These are phyloP conservation scores for Smittia aterrima DNA, from an alignment of 2,888 invertebrate genomes.

Conservation along the genomic window DNA sequence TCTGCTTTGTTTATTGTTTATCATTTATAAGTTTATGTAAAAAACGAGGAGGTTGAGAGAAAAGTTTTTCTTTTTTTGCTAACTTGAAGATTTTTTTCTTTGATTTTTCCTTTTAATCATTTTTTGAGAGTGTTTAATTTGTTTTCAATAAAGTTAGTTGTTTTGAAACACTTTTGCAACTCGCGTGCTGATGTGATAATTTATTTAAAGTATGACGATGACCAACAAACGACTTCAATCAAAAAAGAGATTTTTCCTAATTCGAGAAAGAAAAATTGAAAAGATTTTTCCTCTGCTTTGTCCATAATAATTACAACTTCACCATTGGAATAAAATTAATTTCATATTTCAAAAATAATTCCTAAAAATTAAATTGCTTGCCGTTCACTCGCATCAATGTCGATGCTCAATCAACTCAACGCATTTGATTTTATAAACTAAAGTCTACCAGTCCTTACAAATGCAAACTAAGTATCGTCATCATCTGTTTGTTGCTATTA, in stretches of 20 bases:
- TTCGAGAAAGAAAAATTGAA: not conserved
- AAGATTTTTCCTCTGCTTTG: not conserved
- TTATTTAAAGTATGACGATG: not conserved
- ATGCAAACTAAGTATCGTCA: conserved; percentile 27
- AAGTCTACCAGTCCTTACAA: conserved; percentile 20
- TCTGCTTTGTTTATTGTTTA: not conserved
- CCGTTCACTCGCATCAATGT: conserved; percentile 1
- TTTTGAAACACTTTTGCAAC: not conserved
- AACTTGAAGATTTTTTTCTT: not conserved
- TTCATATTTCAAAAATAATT: not conserved
- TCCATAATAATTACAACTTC: conserved; percentile 22
- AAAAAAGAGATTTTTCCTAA: not conserved
- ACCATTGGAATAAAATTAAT: not conserved
- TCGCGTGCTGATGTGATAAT: not conserved
- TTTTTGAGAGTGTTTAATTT: not conserved
- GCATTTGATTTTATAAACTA: not conserved
- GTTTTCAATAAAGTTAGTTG: not conserved
- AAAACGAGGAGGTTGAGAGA: not conserved
- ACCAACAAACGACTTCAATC: not conserved
- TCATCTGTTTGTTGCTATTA: not conserved
- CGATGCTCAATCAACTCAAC: not conserved
- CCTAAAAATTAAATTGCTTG: conserved; percentile 23
- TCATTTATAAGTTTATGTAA: not conserved
- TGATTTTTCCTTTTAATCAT: not conserved
- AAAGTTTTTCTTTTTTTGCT: not conserved